Evolutionary conservation across 2,888 invertebrate genomes (phyloP).

Genomic region (Schizaphis graminum): DNA sequence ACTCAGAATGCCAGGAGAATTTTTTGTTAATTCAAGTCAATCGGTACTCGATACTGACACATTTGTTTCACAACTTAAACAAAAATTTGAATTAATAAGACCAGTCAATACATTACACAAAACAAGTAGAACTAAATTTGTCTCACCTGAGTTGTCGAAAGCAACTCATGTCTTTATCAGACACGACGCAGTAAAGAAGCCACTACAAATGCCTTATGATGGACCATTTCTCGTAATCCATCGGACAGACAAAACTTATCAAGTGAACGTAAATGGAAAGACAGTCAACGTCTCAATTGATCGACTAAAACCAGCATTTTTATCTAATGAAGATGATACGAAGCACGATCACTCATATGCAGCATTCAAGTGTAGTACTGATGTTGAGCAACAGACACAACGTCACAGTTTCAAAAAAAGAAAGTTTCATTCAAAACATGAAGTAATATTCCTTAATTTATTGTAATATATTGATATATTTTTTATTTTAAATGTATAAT

Average conservation of each 20-base stretch:
- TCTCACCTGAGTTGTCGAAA: not conserved
- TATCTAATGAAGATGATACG: not conserved
- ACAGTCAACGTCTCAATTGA: not conserved
- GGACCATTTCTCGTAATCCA: conserved; percentile 3
- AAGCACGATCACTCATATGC: not conserved
- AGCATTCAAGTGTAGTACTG: not conserved
- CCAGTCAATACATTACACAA: not conserved
- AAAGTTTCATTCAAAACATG: no score
- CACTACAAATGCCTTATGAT: conserved; percentile 18
- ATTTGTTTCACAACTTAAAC: not conserved
- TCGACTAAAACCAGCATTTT: conserved; percentile 32
- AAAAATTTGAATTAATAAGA: not conserved
- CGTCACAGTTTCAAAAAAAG: no score
- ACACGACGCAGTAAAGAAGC: not conserved
- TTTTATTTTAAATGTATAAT: no score
- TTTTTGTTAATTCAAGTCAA: not conserved
- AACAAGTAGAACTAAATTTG: not conserved
- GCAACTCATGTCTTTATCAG: not conserved
- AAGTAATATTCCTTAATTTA: no score
- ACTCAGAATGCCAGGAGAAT: not conserved
- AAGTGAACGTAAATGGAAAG: conserved; percentile 20
- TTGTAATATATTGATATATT: no score
- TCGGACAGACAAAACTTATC: not conserved
- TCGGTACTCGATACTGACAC: no score
- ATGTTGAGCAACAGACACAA: no score